Evolutionary conservation across 2,888 invertebrate species (phyloP).

Genomic region (Luffia ferchaultella): DNA sequence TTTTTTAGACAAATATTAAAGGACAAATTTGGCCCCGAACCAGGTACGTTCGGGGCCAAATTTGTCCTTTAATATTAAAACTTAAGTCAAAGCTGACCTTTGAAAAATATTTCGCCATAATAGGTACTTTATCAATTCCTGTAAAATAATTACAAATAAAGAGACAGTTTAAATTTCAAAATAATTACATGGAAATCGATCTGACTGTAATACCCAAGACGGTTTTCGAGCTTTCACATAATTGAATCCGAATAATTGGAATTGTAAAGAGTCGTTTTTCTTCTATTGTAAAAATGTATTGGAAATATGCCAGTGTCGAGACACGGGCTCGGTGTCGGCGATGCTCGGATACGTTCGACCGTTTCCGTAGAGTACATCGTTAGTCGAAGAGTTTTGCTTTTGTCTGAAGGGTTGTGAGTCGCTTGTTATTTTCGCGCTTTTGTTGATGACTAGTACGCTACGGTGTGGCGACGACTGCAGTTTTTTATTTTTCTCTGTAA

Average conservation of each 20-base stretch:
- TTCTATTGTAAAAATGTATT: neutral
- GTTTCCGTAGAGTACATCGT: conserved; percentile 35
- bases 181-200: no score
- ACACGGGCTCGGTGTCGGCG: neutral
- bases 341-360: conserved; percentile 13
- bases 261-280: neutral
- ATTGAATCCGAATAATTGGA: neutral
- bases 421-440: conserved; percentile 37
- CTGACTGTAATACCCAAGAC: no score
- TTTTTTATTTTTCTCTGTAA: neutral
- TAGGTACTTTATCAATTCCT: no score
- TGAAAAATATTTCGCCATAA: no score
- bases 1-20: no score
- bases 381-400: conserved; percentile 45
- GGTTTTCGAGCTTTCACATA: neutral
- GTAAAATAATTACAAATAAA: no score
- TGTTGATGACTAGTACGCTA: conserved; percentile 30
- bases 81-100: no score
- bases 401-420: conserved; percentile 39
- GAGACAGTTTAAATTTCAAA: no score
- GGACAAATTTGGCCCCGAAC: no score
- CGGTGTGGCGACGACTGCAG: neutral
- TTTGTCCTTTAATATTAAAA: no score
- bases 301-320: neutral
- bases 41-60: no score